Evolutionary conservation across 2,113 vertebrate species (phyloP).

Genomic region (Perognathus longimembris): DNA sequence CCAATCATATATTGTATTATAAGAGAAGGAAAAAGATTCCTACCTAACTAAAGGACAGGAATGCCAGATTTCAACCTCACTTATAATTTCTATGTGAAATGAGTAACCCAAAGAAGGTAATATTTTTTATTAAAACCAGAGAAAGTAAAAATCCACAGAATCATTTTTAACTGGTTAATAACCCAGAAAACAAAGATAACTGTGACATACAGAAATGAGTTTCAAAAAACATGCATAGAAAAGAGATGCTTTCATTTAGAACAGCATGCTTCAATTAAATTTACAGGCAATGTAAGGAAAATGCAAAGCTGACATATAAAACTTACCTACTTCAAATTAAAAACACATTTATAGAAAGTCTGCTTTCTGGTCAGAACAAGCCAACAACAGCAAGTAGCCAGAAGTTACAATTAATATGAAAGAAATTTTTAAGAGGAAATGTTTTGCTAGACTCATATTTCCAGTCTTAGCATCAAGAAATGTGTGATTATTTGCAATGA

Average conservation of each 20-base stretch:
- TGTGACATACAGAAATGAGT: conserved; percentile 22
- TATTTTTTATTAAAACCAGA: conserved; percentile 49
- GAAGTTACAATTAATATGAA: conserved; percentile 76
- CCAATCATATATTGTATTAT: conserved; percentile 30
- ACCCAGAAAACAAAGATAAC: conserved; percentile 63
- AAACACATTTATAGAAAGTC: conserved; percentile 40
- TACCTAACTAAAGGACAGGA: background rate
- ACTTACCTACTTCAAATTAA: conserved; percentile 68
- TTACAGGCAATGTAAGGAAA: conserved; percentile 79
- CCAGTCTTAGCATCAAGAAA: conserved; percentile 78
- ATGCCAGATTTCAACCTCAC: conserved; percentile 37
- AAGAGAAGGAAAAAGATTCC: conserved; percentile 47
- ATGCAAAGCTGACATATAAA: conserved; percentile 56
- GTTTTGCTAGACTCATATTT: conserved; percentile 75
- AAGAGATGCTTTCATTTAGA: conserved; percentile 81
- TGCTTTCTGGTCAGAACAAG: conserved; percentile 74
- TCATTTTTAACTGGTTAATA: conserved; percentile 64
- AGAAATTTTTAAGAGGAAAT: conserved; percentile 71
- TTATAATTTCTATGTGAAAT: conserved; percentile 51
- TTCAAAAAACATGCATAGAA: conserved; percentile 80
- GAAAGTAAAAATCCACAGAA: conserved; percentile 51
- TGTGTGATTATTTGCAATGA: conserved; percentile 73
- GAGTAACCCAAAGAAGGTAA: conserved; percentile 44
- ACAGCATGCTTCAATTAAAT: conserved; percentile 82
- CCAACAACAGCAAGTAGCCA: conserved; percentile 83